Base-by-base conservation (phyloP, 2,797 vertebrate genomes). In the Tokudaia muenninki region DNA sequence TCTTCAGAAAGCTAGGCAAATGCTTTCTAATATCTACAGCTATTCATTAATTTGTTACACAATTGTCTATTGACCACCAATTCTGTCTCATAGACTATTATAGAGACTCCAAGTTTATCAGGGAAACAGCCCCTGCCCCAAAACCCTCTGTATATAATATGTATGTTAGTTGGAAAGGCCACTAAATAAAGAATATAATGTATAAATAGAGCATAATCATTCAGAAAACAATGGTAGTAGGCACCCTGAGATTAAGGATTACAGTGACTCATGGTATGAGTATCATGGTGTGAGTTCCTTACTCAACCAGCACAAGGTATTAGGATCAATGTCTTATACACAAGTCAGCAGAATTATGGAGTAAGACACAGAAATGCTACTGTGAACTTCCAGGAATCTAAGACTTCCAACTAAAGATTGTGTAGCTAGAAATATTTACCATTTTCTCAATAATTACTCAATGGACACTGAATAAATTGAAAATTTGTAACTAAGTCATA, bases 391-490 rank as follows among this genome's bases (percentile, higher is more conserved):
- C 26, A 0, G 9, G 17, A 59, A 55, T 47, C 10, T 9, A 93
- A 77, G 14, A 41, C 31, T 77, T 90, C 80, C 29, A 61, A 79
- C 41, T 34, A 78, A 96, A 92, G 0, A 0, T 34, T 72, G 10
- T 37, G n/a, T 41, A 13, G 31, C 6, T 67, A 70, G 31, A 92
- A 65, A 70, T 2, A 16, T 22, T 77, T 47, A 84, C 83, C 3
- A 10, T 26, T 74, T 91, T 8, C 26, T 84, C 72, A 41, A 81
- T 1, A 87, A 57, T 82, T 78, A 86, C 72, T 79, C 63, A 94
- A 78, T 74, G 44, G 9, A 19, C 10, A 55, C 79, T 67, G 10
- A 77, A 80, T 63, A 94, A 16, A 82, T 55, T 65, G n/a, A 67
- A 74, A 79, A 81, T 87, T 12, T 79, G 29, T 61, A 37, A 61